A percentile compares a stretch with the other conserved stretches of the same genome.
Conservation (phyloP, 2,113 vertebrate species). For the Trematomus loennbergii region DNA sequence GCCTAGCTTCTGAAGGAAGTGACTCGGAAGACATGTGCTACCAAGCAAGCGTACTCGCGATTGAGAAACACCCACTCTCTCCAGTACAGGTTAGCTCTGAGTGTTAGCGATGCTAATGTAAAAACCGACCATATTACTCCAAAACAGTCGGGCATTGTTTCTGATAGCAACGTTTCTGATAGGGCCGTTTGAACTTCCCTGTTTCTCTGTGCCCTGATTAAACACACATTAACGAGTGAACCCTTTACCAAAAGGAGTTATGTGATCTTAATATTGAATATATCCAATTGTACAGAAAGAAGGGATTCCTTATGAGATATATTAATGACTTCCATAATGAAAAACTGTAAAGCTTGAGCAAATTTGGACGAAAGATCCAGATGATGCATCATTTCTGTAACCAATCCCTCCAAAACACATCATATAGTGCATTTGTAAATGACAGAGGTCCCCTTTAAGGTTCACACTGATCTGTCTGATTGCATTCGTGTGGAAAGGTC, state of each 20-base stretch:
- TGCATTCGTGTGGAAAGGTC: constrained; percentile 34
- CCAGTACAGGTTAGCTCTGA: too few relatives aligned
- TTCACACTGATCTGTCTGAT: constrained; percentile 3
- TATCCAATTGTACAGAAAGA: too few relatives aligned
- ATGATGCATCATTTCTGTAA: neutral
- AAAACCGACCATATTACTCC: too few relatives aligned
- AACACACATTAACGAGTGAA: neutral
- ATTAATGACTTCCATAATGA: neutral
- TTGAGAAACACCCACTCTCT: too few relatives aligned
- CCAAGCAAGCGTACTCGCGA: too few relatives aligned
- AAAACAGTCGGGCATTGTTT: too few relatives aligned
- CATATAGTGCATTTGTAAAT: neutral
- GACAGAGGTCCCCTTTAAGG: neutral
- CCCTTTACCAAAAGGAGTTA: neutral
- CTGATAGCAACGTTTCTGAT: too few relatives aligned
- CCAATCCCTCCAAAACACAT: neutral
- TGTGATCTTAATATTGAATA: neutral
- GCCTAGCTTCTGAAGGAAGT: too few relatives aligned
- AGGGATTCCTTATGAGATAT: too few relatives aligned
- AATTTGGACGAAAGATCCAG: neutral
- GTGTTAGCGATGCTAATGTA: too few relatives aligned
- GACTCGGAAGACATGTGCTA: too few relatives aligned
- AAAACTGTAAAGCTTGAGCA: neutral
- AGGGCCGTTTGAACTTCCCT: neutral
- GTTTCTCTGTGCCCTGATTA: neutral